These are phyloP conservation scores for Acronicta aceris DNA, from an alignment of 2,888 invertebrate species.

Conservation along the genomic window DNA sequence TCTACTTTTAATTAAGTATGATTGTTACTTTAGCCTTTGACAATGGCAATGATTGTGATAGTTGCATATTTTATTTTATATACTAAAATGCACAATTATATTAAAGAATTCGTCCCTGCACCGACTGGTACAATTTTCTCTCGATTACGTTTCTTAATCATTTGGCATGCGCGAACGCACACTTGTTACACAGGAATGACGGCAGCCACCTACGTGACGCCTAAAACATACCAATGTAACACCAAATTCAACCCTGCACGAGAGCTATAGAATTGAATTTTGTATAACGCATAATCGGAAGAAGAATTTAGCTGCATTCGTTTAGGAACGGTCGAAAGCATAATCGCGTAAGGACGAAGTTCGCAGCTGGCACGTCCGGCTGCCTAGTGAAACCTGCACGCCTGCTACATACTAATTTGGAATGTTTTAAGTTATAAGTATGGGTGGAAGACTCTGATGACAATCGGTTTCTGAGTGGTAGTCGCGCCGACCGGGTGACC, in stretches of 20 bases:
- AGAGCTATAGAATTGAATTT: conserved; percentile 55
- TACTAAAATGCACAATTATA: neutral
- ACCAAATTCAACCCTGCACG: conserved; percentile 56
- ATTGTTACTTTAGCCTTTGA: too few species aligned
- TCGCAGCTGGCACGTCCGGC: conserved; percentile 75
- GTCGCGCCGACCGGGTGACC: conserved; percentile 78
- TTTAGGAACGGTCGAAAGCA: conserved; percentile 80
- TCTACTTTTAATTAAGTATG: too few species aligned
- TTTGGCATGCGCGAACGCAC: conserved; percentile 78
- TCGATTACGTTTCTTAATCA: conserved; percentile 80
- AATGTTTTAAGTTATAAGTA: conserved; percentile 84
- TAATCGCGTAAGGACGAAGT: conserved; percentile 76
- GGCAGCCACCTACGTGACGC: conserved; percentile 74
- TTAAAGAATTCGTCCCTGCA: conserved; percentile 64
- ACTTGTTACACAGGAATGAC: conserved; percentile 85
- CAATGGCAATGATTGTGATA: too few species aligned
- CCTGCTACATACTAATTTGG: conserved; percentile 81
- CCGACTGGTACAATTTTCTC: conserved; percentile 82
- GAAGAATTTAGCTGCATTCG: conserved; percentile 66
- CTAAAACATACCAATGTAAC: conserved; percentile 38
- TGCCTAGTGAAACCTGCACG: conserved; percentile 80
- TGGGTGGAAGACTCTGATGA: conserved; percentile 70
- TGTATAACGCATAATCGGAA: conserved; percentile 50
- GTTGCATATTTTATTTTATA: too few species aligned
- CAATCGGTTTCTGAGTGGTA: conserved; percentile 72